Base-by-base conservation (phyloP, 2,113 vertebrate species). In the Phodopus roborovskii region DNA sequence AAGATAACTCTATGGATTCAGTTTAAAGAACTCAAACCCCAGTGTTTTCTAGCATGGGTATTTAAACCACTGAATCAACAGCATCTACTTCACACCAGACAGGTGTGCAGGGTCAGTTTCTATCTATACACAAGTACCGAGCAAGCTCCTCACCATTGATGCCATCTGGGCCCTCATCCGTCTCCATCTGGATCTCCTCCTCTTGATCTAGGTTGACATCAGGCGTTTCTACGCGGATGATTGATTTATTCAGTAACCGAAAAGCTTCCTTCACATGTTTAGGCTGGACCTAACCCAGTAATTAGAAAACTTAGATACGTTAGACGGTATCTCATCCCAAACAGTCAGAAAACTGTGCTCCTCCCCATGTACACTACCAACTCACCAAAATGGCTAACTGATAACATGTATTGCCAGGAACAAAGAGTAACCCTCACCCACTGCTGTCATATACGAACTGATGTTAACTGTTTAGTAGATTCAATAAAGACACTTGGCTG, bases 231-330 rank as follows among this genome's bases (percentile, higher is more conserved):
- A 99, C 99, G 93, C 99, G 98, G 97, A 99, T 99, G 97, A 99
- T 99, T 60, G 99, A 99, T 95, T 99, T 99, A 98, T 99, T 99
- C 94, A 99, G 98, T 85, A 99, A 99, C 82, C 99, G 99, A 98
- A 99, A 99, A 0, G 99, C 99, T 98, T 99, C 99, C 96, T 99
- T 99, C 70, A 99, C 99, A 0, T 99, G 99, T 97, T 99, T 99
- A 19, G 99, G 99, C 90, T 99, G 99, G 86, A 99, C 99, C 99
- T 99, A 96, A 88, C 86, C 17, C 96, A 97, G 68, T 42, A 42
- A 94, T 92, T 5, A 95, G 79, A 58, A 42, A 88, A 89, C 70
- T 94, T 42, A 74, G 62, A n/a, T 33, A 60, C 19, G 84, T 22
- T 33, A 84, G 42, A 15, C 91, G 81, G 62, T 5, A 56, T 70